Evolutionary conservation across 2,113 vertebrate species (phyloP), one percentile per base, ranked within the genome.

Genomic region (Varanus salvator): DNA sequence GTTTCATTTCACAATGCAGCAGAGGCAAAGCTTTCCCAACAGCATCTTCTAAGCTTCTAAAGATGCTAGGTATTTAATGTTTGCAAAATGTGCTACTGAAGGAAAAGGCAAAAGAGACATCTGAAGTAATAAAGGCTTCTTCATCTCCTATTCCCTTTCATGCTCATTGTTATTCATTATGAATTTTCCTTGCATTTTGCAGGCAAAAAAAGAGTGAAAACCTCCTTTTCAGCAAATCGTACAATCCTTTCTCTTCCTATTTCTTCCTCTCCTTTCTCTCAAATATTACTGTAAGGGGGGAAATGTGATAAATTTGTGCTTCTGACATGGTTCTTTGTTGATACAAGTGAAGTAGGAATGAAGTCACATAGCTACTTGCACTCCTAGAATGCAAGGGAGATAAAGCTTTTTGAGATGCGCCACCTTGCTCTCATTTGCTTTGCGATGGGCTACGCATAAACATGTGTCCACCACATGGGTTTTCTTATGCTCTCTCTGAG

Each of bases 141-240:
- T 91, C 89, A 85, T 92, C 93, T 93, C 91, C 75, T n/a, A 86
- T 87, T 92, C 92, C 54, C 77, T 84, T 94, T 95, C 87, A 90
- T 87, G 87, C 77, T 69, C 80, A 29, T n/a, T 93, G 50, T 87
- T 92, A 86, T 75, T 93, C 80, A 77, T 74, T 83, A 86, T 77
- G 85, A 91, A 95, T 89, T 77, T 60, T 69, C 52, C 80, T 94
- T 92, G 48, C 1, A 31, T 89, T 92, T 92, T 85, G 52, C 66
- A 91, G 48, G 27, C 19, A 93, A 92, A 52, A 90, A 44, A 11
- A 90, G 88, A 90, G 6, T 1, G 9, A 1, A 0, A 2, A 31
- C 71, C 27, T 72, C 48, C 1, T 86, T 92, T 87, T 64, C 38
- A 80, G 27, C 12, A 78, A 92, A 74, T 52, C 19, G 1, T 83